These are phyloP conservation scores for Acanthopleura granulata DNA, from an alignment of 2,888 invertebrate species.

Conservation along the genomic window DNA sequence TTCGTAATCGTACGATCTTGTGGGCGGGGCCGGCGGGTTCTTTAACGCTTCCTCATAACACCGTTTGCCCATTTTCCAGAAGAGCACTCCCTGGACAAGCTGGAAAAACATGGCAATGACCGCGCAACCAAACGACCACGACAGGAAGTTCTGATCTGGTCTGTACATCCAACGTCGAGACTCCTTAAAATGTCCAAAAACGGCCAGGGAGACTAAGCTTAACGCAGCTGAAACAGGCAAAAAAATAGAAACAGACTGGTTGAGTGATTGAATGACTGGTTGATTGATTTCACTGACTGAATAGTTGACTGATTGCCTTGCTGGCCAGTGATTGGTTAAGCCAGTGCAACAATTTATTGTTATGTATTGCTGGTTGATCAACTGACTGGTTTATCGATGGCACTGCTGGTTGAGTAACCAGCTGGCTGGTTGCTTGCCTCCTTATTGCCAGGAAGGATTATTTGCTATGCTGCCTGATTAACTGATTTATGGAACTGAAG, in stretches of 20 bases:
- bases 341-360: too few relatives aligned
- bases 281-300: not conserved
- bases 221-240: constrained; percentile 44
- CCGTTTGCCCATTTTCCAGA: not conserved
- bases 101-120: constrained; percentile 76
- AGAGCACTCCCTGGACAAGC: not conserved
- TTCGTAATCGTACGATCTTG: not conserved
- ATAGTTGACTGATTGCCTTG: not conserved
- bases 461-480: too few relatives aligned
- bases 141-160: constrained; percentile 94
- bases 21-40: not conserved
- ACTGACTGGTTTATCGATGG: too few relatives aligned
- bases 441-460: too few relatives aligned
- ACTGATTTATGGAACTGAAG: too few relatives aligned
- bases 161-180: constrained; percentile 94
- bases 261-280: not conserved
- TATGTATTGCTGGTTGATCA: too few relatives aligned
- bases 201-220: constrained; percentile 62
- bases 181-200: constrained; percentile 89
- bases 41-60: not conserved
- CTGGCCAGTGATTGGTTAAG: too few relatives aligned
- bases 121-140: constrained; percentile 93
- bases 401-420: too few relatives aligned
- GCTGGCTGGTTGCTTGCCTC: too few relatives aligned
- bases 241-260: not conserved